phyloP scores from a whole-genome alignment of 2,797 vertebrate species.

The Malurus splendens region DNA sequence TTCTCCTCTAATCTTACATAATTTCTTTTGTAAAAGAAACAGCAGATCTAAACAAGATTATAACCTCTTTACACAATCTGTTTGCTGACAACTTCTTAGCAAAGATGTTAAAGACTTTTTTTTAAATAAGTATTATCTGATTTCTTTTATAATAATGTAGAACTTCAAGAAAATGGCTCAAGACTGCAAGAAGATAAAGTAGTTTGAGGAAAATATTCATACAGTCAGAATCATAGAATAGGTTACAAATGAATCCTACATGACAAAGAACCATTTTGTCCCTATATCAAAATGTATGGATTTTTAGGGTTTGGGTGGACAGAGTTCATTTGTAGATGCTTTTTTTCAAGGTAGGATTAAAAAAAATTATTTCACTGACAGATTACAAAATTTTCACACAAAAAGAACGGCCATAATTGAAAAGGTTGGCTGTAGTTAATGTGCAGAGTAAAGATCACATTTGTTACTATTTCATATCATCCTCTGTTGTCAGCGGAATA shows the following conservation, averaged over 20 bases:
- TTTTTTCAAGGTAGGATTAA: not conserved
- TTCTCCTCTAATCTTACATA: not conserved
- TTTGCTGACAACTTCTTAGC: not conserved
- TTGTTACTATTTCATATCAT: not conserved
- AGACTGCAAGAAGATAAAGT: not conserved
- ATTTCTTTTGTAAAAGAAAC: not conserved
- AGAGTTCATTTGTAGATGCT: not conserved
- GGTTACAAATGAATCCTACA: not conserved
- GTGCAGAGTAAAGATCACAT: not conserved
- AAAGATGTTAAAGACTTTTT: not conserved
- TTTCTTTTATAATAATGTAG: not conserved
- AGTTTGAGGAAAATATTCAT: not conserved
- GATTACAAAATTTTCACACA: not conserved
- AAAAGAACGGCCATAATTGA: not conserved
- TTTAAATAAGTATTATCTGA: not conserved
- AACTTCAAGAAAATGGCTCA: not conserved
- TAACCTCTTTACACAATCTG: not conserved
- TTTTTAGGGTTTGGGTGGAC: not conserved
- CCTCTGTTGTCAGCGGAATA: not conserved
- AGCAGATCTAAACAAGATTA: not conserved
- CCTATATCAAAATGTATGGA: not conserved
- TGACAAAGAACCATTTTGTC: not conserved
- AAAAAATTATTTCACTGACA: not conserved
- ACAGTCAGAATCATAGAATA: not conserved
- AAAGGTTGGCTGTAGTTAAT: not conserved